Base-by-base conservation (phyloP, 2,888 invertebrate genomes). In the Catocala fraxini region DNA sequence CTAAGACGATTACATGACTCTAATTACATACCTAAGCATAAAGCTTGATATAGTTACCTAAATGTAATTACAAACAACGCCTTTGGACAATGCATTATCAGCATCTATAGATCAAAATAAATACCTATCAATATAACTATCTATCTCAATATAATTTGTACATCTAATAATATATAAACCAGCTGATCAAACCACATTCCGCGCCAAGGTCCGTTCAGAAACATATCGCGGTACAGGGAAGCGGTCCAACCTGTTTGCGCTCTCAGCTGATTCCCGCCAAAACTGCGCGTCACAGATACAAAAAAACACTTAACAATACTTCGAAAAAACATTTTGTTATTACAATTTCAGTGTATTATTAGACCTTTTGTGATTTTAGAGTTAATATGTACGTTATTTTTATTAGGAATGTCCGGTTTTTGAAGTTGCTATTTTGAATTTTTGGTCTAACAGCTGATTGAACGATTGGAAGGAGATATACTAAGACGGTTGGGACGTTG, bases 231-330 rank as follows among this genome's bases (percentile, higher is more conserved):
- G 43, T 77, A 77, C 73, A 59, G 57, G 77, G 65, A 56, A 13
- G 67, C 69, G 39, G 68, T 52, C 63, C 51, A 71, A 77, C 77
- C 75, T 71, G 77, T 77, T 77, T 68, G 34, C 46, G 34, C 63
- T 57, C 75, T 68, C 77, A 77, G 77, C 77, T 77, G 77, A 77
- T 77, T 77, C 77, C 70, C 77, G 77, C 77, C 77, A 77, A 77
- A 77, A 77, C 56, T 54, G 60, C 63, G 75, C 75, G 78, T 75
- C 78, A 71, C 56, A 58, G 35, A 51, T 25, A 51, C 65, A 74
- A 76, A 77, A 75, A 64, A 6, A 5, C 45, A 35, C 46, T 11
- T 9, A 34, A 68, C 78, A 77, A 77, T 64, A 48, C 55, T n/a
- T 60, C 10, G 42, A 63, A 63, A 64, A 77, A 53, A 74, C 64